Evolutionary conservation across 2,113 vertebrate genomes (phyloP), one percentile per base, ranked within the genome.

Genomic region (Melanocharis versteri): DNA sequence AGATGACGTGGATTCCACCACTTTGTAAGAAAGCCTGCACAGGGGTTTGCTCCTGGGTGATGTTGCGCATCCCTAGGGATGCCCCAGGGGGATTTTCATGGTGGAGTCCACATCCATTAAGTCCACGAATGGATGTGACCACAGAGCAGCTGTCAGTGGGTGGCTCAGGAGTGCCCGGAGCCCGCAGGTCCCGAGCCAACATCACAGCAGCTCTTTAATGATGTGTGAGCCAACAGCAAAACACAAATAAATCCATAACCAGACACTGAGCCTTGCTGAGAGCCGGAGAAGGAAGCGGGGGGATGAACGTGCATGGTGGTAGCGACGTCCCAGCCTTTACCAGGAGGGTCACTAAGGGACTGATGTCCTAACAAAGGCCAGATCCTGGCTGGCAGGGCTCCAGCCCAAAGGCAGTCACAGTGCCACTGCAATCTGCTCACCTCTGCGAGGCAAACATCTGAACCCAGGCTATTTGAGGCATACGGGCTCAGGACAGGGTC

Each of bases 1-100:
- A 16, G 69, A 3, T 6, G 14, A 11, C 0, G 2, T 30, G 30
- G 48, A 7, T 42, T n/a, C 3, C 3, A 57, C 21, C 3, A 2
- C 56, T 58, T 31, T 7, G 61, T 23, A 51, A 9, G 58, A 23
- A 45, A 80, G 6, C 28, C 64, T 30, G 35, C 1, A 1, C 17
- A 6, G 28, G n/a, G 10, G 2, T 28, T 65, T 40, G 87, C 60
- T 71, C 39, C 1, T 0, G 33, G 44, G 53, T 15, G 75, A 45
- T 33, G 60, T 6, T 54, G 69, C 19, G 3, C n/a, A 48, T 45
- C 35, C 66, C 66, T 11, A 17, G 87, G 64, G 60, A 47, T 40
- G 61, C 24, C 71, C 71, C 6, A 0, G 13, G n/a, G 39, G 56
- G 51, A 42, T n/a, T 45, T 58, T 65, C 33, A 0, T 7, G 28